Evolutionary conservation across 2,888 invertebrate species (phyloP), one percentile per base, ranked within the genome.

Genomic region (Caenorhabditis auriculariae): DNA sequence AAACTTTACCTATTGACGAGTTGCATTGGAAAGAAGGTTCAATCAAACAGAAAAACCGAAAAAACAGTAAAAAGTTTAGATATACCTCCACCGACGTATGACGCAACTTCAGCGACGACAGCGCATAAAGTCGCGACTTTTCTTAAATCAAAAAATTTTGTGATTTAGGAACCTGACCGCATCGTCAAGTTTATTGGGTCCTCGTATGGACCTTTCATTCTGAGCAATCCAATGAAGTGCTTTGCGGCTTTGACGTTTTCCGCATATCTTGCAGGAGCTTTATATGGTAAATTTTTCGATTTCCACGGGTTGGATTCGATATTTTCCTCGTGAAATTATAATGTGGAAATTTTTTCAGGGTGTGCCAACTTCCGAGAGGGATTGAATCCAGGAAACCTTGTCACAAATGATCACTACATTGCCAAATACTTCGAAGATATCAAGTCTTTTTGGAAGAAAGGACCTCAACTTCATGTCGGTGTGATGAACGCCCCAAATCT

Each of bases 351-450:
- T 43, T 32, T 42, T 54, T 42, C 6, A 67, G 67, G 69, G 12
- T 93, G 93, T 78, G 82, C 92, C 19, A 69, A 69, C 26, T 69
- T 69, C 37, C 64, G 63, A 24, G 80, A 80, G 63, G 80, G 80
- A 4, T 43, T 80, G 28, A 76, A 81, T 48, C 80, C 80, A 3
- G 74, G 69, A 6, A 77, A 81, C 57, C 59, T 80, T 38, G 79
- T 79, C 7, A 78, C 79, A 6, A 70, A 74, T 49, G 69, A 76
- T 49, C 78, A 81, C 59, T 80, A 80, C 61, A 76, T 78, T 49
- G 74, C 78, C 6, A 55, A 64, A 26, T 81, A 78, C 54, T 80
- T 81, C 52, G 51, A 63, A 0, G 72, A 78, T 48, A 69, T 81
- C 54, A 77, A 77, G 46, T 46, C 69, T 6, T 80, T 80, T 44